These are phyloP conservation scores for Heliconius congener DNA, from an alignment of 1,140 invertebrate genomes.

Conservation along the genomic window DNA sequence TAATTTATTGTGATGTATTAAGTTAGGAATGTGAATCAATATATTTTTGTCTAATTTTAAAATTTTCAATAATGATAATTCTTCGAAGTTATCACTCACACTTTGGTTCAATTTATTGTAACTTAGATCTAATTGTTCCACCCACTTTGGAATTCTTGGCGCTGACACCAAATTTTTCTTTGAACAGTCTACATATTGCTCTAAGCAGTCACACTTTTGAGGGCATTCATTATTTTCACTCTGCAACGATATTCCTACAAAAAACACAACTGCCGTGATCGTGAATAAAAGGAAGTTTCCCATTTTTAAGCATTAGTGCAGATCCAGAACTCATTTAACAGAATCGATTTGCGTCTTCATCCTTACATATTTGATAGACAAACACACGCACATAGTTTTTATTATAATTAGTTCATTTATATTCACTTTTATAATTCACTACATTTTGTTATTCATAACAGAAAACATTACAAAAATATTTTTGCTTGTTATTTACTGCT, in stretches of 20 bases:
- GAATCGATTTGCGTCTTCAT: constrained; percentile 55
- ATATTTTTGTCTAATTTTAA: constrained; percentile 82
- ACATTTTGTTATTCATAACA: constrained; percentile 57
- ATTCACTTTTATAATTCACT: constrained; percentile 46
- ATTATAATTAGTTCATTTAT: constrained; percentile 45
- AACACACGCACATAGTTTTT: constrained; percentile 36
- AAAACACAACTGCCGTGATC: constrained; percentile 58
- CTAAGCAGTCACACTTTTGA: constrained; percentile 82
- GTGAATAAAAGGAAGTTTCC: constrained; percentile 72
- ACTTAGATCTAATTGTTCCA: constrained; percentile 83
- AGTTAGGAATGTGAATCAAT: constrained; percentile 75
- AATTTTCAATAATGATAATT: constrained; percentile 67
- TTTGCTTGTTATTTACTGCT: constrained; percentile 67
- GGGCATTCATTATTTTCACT: constrained; percentile 81
- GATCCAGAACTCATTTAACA: constrained; percentile 62
- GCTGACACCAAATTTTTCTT: constrained; percentile 82
- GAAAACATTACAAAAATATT: constrained; percentile 53
- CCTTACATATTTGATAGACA: constrained; percentile 70
- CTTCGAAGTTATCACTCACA: constrained; percentile 62
- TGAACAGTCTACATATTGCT: constrained; percentile 83
- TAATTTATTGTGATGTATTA: constrained; percentile 70
- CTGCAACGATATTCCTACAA: constrained; percentile 59
- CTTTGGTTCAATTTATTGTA: constrained; percentile 67
- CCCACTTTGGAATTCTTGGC: constrained; percentile 84
- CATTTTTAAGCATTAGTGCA: constrained; percentile 76